phyloP scores from a whole-genome alignment of 2,888 invertebrate genomes.

The Lithosia quadra region DNA sequence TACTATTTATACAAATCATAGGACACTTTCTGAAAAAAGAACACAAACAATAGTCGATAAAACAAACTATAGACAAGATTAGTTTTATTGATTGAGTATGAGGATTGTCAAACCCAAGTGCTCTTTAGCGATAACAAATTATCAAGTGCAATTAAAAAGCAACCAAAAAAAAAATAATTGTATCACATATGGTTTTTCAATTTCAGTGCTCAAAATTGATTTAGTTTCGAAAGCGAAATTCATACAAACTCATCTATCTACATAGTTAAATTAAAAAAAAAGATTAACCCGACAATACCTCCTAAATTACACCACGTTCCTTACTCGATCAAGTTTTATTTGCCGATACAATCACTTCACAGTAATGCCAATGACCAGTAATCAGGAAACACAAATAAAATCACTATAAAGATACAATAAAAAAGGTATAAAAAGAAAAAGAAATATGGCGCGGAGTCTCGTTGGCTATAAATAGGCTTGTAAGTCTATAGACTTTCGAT shows the following conservation, averaged over 20 bases:
- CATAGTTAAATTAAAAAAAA: not conserved
- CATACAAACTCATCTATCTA: not conserved
- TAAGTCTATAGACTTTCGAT: constrained; percentile 59
- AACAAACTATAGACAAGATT: no score
- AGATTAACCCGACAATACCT: not conserved
- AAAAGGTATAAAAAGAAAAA: constrained; percentile 6
- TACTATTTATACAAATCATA: no score
- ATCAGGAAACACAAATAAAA: constrained; percentile 19
- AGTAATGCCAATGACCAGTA: constrained; percentile 18
- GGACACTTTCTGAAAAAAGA: no score
- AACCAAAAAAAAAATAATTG: not conserved
- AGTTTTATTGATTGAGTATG: no score
- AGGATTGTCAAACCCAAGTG: no score
- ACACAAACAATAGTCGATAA: no score
- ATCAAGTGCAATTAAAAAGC: not conserved
- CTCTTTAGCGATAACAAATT: not conserved
- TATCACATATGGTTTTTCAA: not conserved
- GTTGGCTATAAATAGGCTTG: constrained; percentile 61
- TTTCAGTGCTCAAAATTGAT: not conserved
- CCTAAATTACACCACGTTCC: constrained; percentile 5
- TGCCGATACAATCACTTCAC: constrained; percentile 12
- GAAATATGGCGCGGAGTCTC: constrained; percentile 39
- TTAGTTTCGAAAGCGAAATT: not conserved
- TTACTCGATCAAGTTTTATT: constrained; percentile 8
- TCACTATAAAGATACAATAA: constrained; percentile 8